Percentiles rank a stretch among this genome's conserved stretches.
Evolutionary conservation across 2,113 vertebrate species (phyloP).

Genomic region (Terrapene triunguis): DNA sequence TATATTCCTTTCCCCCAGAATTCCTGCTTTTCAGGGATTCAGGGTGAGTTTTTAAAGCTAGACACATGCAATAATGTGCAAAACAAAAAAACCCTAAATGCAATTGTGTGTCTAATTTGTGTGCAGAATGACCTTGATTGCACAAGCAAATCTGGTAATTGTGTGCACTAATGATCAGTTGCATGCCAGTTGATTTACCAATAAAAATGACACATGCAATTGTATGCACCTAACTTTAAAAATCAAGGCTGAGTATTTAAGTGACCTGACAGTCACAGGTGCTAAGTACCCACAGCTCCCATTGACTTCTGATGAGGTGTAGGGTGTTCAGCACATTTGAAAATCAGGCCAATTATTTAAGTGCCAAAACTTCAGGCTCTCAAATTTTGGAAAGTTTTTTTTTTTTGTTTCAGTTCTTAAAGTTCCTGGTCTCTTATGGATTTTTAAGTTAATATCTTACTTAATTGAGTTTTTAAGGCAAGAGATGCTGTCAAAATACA

Average conservation of each 20-base stretch:
- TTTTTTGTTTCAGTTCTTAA: background rate
- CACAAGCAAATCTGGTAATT: background rate
- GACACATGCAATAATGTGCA: background rate
- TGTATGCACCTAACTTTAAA: fast-evolving
- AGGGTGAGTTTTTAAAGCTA: background rate
- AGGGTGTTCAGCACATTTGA: background rate
- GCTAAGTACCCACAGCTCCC: background rate
- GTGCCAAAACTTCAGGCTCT: background rate
- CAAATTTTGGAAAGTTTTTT: background rate
- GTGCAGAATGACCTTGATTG: background rate
- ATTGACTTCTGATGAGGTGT: background rate
- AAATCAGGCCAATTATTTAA: background rate
- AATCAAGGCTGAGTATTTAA: background rate
- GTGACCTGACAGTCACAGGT: background rate
- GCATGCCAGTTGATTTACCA: background rate
- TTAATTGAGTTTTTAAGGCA: background rate
- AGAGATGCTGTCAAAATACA: background rate
- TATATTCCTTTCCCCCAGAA: background rate
- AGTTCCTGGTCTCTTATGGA: background rate
- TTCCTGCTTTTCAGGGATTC: background rate
- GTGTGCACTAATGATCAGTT: background rate
- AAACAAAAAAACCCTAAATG: background rate
- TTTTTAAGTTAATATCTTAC: background rate
- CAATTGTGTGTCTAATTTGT: background rate
- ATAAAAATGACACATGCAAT: fast-evolving